These are phyloP conservation scores for Limnodromus scolopaceus DNA, from an alignment of 2,797 vertebrate genomes.

Conservation along the genomic window DNA sequence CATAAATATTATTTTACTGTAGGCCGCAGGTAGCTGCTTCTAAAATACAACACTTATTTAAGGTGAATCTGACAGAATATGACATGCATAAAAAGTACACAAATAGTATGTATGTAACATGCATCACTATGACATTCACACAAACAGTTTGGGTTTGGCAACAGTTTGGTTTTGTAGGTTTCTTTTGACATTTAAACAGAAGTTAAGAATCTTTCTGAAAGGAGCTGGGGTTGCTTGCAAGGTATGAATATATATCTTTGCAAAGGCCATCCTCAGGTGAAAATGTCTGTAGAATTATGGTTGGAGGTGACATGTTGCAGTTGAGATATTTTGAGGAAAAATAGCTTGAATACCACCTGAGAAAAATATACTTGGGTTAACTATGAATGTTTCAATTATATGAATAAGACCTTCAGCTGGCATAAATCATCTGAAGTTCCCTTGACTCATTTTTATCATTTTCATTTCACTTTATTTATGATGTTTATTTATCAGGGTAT, in stretches of 20 bases:
- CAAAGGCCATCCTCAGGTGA: slow-evolving; percentile 49
- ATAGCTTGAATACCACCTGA: neutral
- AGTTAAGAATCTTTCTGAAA: slow-evolving; percentile 62
- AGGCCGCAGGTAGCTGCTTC: slow-evolving; percentile 21
- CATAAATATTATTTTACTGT: slow-evolving; percentile 30
- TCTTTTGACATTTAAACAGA: slow-evolving; percentile 74
- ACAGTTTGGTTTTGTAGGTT: slow-evolving; percentile 53
- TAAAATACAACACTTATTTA: slow-evolving; percentile 57
- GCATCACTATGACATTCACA: slow-evolving; percentile 69
- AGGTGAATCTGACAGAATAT: slow-evolving; percentile 68
- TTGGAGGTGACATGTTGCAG: neutral
- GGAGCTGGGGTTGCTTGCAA: slow-evolving; percentile 23
- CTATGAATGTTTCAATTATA: neutral
- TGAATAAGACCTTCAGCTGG: neutral
- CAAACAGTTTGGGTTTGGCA: slow-evolving; percentile 56
- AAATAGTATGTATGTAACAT: neutral
- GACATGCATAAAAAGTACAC: slow-evolving; percentile 50
- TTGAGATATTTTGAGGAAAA: slow-evolving; percentile 1
- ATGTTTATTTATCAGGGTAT: neutral
- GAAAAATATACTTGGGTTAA: neutral
- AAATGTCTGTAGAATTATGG: neutral
- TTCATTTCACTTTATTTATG: neutral
- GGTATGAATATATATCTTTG: slow-evolving; percentile 22
- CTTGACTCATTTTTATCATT: neutral
- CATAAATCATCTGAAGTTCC: neutral